Base-by-base conservation (phyloP, 2,888 invertebrate species). In the Drosophila phalerata region DNA sequence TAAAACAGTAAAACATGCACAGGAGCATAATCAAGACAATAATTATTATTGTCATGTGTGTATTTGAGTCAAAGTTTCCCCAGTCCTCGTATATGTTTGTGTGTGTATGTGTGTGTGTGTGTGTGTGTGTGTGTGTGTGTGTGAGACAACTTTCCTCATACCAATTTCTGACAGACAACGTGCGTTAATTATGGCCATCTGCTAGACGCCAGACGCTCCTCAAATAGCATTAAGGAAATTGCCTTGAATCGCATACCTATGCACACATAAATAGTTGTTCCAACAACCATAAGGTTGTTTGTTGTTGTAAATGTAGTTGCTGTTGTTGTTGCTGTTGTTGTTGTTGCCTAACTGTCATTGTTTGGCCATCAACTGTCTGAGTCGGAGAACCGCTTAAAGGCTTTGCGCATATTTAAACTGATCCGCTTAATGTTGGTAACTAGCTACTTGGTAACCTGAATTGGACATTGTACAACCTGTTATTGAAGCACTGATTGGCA, bases 111-210 rank as follows among this genome's bases (percentile, higher is more conserved):
- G 55, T 55, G 47, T 6, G 22, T 22, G 22, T 22, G 28, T 28
- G 28, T 28, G 28, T 28, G 28, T 28, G 6, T 52, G n/a, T 47
- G 2, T 65, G 32, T 42, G 32, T 51, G 67, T 68, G 69, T 48
- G 62, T 10, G 10, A 40, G 10, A 19, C 22, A 64, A 76, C 77
- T 45, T 47, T 55, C 25, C 34, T 42, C 45, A 37, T 47, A 57
- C 34, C 57, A 57, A 57, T 57, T 57, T 60, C 60, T 55, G 77
- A 67, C 78, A 82, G 82, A 77, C 83, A 85, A 80, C 86, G 88
- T 88, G 88, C 85, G 82, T 88, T 85, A 85, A 85, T 85, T 85
- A 88, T 85, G 76, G 83, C 85, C 88, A 88, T 85, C 79, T 83
- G 79, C 47, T 51, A 68, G 81, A 82, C 67, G 65, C 76, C 74